Conservation (phyloP, 2,888 invertebrate species). For the Linnaemya vulpina region DNA sequence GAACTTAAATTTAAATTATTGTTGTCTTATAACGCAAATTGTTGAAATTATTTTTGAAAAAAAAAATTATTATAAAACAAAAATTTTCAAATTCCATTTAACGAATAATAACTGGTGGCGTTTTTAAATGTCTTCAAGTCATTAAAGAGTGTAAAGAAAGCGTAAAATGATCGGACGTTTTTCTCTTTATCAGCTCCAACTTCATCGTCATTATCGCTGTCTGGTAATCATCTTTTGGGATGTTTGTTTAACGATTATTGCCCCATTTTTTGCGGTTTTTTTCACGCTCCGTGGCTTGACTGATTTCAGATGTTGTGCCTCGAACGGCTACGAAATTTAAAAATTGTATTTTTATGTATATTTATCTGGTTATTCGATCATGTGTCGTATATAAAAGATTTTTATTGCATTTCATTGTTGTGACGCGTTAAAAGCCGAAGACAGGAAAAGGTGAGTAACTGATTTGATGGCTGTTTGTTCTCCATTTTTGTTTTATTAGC, state of each 20-base stretch:
- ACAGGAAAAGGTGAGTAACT: slow-evolving; percentile 52
- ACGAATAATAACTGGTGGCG: slow-evolving; percentile 26
- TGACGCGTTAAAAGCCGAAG: slow-evolving; percentile 43
- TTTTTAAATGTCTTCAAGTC: slow-evolving; percentile 51
- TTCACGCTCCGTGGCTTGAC: slow-evolving; percentile 12
- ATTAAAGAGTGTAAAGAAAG: slow-evolving; percentile 63
- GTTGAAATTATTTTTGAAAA: neutral
- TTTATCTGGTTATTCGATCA: slow-evolving; percentile 67
- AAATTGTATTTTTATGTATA: slow-evolving; percentile 19
- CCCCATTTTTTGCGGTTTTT: slow-evolving; percentile 21
- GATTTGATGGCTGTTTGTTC: slow-evolving; percentile 34
- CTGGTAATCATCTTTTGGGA: slow-evolving; percentile 53
- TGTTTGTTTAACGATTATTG: slow-evolving; percentile 66
- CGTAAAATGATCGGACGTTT: slow-evolving; percentile 49
- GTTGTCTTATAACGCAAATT: neutral
- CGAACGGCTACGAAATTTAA: slow-evolving; percentile 24
- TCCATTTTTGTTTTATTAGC: slow-evolving; percentile 33
- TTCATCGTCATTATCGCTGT: slow-evolving; percentile 7
- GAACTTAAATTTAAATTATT: neutral
- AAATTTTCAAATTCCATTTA: slow-evolving; percentile 25
- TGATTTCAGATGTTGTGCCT: slow-evolving; percentile 43
- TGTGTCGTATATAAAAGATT: slow-evolving; percentile 59
- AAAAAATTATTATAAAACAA: neutral
- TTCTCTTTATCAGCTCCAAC: slow-evolving; percentile 33
- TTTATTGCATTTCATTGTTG: slow-evolving; percentile 69